These are phyloP conservation scores for Alexandromys fortis DNA, from an alignment of 2,113 vertebrate genomes.

Conservation along the genomic window DNA sequence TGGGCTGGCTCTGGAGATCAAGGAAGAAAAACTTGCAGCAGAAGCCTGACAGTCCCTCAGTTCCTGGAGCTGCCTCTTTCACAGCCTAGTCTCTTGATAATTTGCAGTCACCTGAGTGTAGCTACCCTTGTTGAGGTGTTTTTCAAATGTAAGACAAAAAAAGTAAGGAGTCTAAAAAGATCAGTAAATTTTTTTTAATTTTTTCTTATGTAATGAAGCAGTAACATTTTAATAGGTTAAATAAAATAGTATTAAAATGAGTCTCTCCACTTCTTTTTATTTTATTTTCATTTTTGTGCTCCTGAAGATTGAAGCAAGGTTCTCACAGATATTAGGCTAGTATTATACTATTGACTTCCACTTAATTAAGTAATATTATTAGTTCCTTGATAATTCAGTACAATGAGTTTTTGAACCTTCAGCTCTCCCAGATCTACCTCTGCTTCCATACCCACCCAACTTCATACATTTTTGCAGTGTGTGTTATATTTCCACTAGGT, in stretches of 20 bases:
- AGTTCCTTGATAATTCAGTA: neutral
- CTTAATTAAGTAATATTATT: neutral
- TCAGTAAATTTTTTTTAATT: neutral
- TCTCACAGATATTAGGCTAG: neutral
- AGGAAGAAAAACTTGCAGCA: neutral
- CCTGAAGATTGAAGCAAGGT: neutral
- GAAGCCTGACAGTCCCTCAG: too few species aligned
- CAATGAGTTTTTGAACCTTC: neutral
- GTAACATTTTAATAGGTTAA: neutral
- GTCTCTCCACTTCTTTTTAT: neutral
- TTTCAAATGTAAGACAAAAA: neutral
- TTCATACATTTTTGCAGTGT: neutral
- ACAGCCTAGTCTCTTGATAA: rapidly evolving
- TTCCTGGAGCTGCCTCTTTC: rapidly evolving
- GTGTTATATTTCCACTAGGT: neutral
- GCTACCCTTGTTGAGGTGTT: rapidly evolving
- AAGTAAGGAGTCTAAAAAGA: too few species aligned
- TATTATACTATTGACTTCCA: neutral
- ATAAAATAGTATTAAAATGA: neutral
- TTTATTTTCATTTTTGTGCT: neutral
- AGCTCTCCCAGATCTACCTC: neutral
- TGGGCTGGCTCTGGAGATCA: neutral
- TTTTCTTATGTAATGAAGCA: neutral
- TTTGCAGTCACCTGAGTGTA: rapidly evolving
- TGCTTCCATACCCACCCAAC: too few species aligned